Percentiles rank a stretch among this genome's conserved stretches.
Conservation (phyloP, 2,113 vertebrate species). For the Zosterops japonicus region DNA sequence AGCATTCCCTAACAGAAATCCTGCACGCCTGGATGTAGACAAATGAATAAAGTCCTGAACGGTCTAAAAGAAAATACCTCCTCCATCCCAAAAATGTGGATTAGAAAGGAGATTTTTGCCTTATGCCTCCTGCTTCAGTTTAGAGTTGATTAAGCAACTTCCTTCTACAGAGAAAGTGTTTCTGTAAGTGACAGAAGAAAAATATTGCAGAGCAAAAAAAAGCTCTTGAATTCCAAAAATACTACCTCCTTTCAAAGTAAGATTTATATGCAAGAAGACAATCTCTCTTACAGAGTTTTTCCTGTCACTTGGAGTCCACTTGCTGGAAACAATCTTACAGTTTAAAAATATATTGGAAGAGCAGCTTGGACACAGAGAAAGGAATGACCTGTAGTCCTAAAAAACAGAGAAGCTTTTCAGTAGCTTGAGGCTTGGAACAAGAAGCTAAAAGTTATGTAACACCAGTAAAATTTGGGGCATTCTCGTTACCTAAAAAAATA, state of each 20-base stretch:
- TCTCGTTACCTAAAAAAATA: constrained; percentile 24
- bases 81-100: neutral
- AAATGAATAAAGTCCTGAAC: neutral
- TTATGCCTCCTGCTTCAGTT: neutral
- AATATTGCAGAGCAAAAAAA: neutral
- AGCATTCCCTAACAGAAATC: neutral
- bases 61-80: neutral
- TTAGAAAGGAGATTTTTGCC: neutral
- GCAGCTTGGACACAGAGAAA: neutral
- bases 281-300: constrained; percentile 48
- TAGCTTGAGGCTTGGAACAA: constrained; percentile 42
- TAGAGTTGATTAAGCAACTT: neutral
- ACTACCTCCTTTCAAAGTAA: neutral
- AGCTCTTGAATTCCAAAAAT: constrained; percentile 16
- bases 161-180: neutral
- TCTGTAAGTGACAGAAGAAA: neutral
- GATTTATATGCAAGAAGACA: constrained; percentile 42
- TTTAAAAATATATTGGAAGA: constrained; percentile 36
- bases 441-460: constrained; percentile 17
- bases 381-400: constrained; percentile 18
- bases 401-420: constrained; percentile 52
- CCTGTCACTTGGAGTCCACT: neutral
- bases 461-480: constrained; percentile 1
- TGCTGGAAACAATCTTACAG: neutral
- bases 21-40: neutral